A percentile compares a stretch with the other conserved stretches of the same genome.
Evolutionary conservation across 2,113 vertebrate genomes (phyloP).

Genomic region (Pelmatolapia mariae): DNA sequence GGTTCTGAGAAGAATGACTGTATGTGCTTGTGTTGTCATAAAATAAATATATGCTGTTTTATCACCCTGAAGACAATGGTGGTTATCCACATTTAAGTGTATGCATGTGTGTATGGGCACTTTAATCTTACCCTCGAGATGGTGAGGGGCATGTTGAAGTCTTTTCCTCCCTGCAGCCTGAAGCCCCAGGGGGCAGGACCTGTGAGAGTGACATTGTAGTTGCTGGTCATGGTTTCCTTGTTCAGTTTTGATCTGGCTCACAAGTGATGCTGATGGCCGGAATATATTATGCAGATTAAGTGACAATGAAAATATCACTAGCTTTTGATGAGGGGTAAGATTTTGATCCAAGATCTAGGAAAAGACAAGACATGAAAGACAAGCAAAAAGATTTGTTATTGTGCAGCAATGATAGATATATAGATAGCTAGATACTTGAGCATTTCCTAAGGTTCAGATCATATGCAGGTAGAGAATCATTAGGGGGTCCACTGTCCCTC

Average conservation of each 20-base stretch:
- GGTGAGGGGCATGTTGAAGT: conserved; percentile 94
- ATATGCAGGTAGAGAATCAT: neutral
- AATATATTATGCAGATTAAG: neutral
- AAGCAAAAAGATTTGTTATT: neutral
- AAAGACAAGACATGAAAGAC: neutral
- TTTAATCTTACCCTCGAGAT: conserved; percentile 87
- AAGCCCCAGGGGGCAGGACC: conserved; percentile 97
- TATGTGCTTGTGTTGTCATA: neutral
- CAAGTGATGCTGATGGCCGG: neutral
- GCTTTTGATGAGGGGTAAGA: neutral
- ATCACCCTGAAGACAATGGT: neutral
- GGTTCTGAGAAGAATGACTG: neutral
- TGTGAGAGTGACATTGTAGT: conserved; percentile 84
- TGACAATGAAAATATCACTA: neutral
- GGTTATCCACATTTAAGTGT: neutral
- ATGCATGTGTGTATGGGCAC: neutral
- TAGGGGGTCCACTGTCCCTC: neutral
- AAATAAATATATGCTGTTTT: neutral
- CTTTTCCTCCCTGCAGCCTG: conserved; percentile 95
- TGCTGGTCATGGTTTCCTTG: conserved; percentile 82
- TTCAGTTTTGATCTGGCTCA: neutral
- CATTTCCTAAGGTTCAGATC: neutral
- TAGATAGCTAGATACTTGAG: neutral
- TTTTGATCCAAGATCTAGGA: conserved; percentile 9
- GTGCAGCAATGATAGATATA: neutral